Conservation (phyloP, 2,888 invertebrate genomes). For the Aquatica leii region DNA sequence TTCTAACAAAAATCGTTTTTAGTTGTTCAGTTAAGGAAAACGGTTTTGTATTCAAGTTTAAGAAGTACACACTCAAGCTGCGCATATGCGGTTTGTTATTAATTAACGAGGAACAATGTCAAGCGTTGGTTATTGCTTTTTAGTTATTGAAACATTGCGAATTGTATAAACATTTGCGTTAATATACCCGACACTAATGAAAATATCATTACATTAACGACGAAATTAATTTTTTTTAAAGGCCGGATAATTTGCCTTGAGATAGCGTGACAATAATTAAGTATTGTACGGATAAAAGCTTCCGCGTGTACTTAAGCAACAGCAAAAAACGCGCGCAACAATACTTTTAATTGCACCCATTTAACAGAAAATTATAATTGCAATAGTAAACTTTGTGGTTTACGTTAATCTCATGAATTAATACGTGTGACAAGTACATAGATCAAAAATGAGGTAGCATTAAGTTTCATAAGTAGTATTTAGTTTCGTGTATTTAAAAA, state of each 20-base stretch:
- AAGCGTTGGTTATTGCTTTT: constrained; percentile 15
- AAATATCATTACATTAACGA: no score
- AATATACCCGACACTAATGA: no score
- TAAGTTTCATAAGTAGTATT: no score
- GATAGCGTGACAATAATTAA: constrained; percentile 20
- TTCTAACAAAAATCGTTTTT: no score
- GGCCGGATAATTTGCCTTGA: constrained; percentile 6
- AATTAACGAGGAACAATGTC: constrained; percentile 23
- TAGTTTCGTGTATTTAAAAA: no score
- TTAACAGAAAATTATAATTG: constrained; percentile 7
- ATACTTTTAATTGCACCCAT: no score
- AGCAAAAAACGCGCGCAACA: constrained; percentile 2
- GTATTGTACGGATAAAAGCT: constrained; percentile 14
- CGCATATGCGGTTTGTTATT: constrained; percentile 28
- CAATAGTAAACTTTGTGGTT: not conserved
- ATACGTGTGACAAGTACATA: no score
- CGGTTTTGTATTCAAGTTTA: no score
- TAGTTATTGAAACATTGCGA: constrained; percentile 20
- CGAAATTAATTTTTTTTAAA: constrained; percentile 9
- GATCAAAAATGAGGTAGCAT: constrained; percentile 10
- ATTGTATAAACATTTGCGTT: no score
- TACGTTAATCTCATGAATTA: not conserved
- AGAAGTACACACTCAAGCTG: no score
- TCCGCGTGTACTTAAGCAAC: constrained; percentile 12
- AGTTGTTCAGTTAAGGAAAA: no score